A percentile compares a stretch with the other conserved stretches of the same genome.
Evolutionary conservation across 2,797 vertebrate species (phyloP).

Genomic region (Odontamblyopus lacepedii): DNA sequence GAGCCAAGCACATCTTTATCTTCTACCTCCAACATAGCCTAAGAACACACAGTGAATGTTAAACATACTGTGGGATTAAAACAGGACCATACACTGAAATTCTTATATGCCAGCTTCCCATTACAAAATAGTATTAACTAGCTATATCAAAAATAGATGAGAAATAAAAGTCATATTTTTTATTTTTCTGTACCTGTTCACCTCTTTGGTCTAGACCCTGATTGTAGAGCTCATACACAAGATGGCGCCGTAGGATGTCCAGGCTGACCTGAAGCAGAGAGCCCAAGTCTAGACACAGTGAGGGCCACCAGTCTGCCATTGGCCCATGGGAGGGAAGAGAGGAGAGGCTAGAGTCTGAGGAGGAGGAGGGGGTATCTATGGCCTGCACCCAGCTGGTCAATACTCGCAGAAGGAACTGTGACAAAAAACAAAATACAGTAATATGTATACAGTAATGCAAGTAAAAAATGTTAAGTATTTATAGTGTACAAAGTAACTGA

Average conservation of each 20-base stretch:
- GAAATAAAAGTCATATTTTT: neutral
- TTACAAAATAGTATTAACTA: neutral
- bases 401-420: conserved; percentile 87
- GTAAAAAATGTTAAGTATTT: too few relatives aligned
- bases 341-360: conserved; percentile 16
- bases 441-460: neutral
- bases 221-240: conserved; percentile 93
- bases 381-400: conserved; percentile 85
- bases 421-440: neutral
- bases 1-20: conserved; percentile 96
- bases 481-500: too few relatives aligned
- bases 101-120: neutral
- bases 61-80: too few relatives aligned
- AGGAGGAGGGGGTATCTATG: conserved; percentile 57
- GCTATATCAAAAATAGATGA: neutral
- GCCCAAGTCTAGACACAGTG: conserved; percentile 84
- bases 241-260: conserved; percentile 87
- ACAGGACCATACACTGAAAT: neutral
- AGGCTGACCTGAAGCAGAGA: conserved; percentile 88
- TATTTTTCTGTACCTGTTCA: conserved; percentile 82
- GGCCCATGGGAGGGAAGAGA: conserved; percentile 38
- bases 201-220: conserved; percentile 88
- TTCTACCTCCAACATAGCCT: conserved; percentile 90
- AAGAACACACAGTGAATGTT: too few relatives aligned
- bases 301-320: conserved; percentile 83